Base-by-base conservation (phyloP, 2,888 invertebrate genomes). In the Pristionchus exspectatus region DNA sequence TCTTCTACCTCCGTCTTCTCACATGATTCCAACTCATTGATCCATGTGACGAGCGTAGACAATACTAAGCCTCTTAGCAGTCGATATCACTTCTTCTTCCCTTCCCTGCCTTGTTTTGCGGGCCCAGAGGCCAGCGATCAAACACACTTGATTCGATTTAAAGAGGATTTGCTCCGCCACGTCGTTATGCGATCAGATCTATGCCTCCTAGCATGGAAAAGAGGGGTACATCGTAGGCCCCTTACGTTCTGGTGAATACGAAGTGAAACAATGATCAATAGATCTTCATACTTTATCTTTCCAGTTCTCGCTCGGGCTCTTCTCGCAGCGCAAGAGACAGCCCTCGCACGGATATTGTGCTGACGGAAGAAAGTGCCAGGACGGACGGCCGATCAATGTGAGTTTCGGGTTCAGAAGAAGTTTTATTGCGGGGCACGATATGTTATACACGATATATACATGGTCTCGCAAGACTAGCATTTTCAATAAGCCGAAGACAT, bases 321-420 rank as follows among this genome's bases (percentile, higher is more conserved):
- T 88, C 44, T 38, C 87, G 18, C 63, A 84, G 2, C 44, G 87
- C 10, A 30, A 30, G n/a, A 5, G 4, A 54, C n/a, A 56, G 16
- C 54, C 87, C 33, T 56, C 87, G 3, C 72, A 72, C 14, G 54
- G 74, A 21, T 88, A 88, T n/a, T 88, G 87, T 30, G 38, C 87
- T 7, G 87, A 88, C 33, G 87, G 87, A 30, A 72, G 87, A 16
- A 88, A 88, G 56, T 88, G 87, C 87, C 69, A 74, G 56, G 87
- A 88, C 24, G 87, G 74, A 18, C 54, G 87, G 33, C 87, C 87
- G 0, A 24, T 88, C 16, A 87, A n/a, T 50, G 87, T 87, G 54
- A 66, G 86, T 38, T 81, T 81, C 33, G 44, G 0, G 44, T 50
- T 44, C 44, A 44, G 44, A 44, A 1, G 44, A 38, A 7, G 44